A percentile compares a stretch with the other conserved stretches of the same genome.
Conservation (phyloP, 2,797 vertebrate species). For the Myotis pilosus region DNA sequence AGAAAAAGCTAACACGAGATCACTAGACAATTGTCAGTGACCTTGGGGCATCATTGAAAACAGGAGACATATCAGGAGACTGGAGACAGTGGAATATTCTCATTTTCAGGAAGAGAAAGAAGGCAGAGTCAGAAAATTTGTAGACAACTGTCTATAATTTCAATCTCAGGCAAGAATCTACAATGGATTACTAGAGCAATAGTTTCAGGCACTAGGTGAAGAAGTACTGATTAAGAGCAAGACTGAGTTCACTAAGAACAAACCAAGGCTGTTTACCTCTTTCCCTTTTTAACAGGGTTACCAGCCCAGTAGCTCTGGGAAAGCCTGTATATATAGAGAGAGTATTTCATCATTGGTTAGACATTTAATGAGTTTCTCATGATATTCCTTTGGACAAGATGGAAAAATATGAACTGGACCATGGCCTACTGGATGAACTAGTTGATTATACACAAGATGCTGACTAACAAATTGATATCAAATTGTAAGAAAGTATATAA, state of each 20-base stretch:
- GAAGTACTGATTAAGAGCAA: not conserved
- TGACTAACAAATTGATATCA: not conserved
- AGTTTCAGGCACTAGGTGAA: not conserved
- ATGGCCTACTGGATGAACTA: not conserved
- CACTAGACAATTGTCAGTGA: not conserved
- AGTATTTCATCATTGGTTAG: not conserved
- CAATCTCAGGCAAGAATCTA: not conserved
- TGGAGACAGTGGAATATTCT: not conserved
- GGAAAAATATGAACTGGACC: not conserved
- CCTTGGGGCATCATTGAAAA: not conserved
- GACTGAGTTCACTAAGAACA: not conserved
- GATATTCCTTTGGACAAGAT: slow-evolving; percentile 24
- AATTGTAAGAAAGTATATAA: not conserved
- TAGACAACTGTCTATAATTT: not conserved
- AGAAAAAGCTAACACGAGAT: not conserved
- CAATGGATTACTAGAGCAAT: not conserved
- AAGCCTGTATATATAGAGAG: not conserved
- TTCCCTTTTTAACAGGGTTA: not conserved
- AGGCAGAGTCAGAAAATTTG: not conserved
- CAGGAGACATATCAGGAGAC: not conserved
- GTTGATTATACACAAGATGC: not conserved
- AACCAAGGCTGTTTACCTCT: not conserved
- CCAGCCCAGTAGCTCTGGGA: not conserved
- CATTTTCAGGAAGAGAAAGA: slow-evolving; percentile 29
- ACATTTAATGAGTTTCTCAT: not conserved